phyloP scores from a whole-genome alignment of 2,888 invertebrate genomes.

The Platycheirus albimanus region DNA sequence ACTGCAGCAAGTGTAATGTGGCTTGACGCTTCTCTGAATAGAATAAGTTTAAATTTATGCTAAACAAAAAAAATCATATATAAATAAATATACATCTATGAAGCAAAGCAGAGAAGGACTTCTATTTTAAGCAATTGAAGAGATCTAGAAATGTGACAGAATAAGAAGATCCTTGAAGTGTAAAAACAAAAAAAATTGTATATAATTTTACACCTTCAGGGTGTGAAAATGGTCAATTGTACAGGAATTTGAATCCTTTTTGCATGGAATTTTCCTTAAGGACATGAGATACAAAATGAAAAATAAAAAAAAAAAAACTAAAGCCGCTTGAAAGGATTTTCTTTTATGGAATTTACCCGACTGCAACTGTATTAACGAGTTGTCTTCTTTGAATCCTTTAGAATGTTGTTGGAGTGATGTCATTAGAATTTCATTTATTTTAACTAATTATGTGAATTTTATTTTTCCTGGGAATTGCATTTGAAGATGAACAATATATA shows the following conservation, averaged over 20 bases:
- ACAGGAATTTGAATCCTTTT: slow-evolving; percentile 48
- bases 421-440: background rate
- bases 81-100: background rate
- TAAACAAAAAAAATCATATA: slow-evolving; percentile 15
- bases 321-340: slow-evolving; percentile 54
- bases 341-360: slow-evolving; percentile 37
- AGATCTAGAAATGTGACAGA: slow-evolving; percentile 23
- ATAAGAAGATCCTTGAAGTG: slow-evolving; percentile 45
- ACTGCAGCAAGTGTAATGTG: slow-evolving; percentile 46
- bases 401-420: background rate
- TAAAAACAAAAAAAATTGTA: background rate
- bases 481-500: too few relatives aligned
- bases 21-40: slow-evolving; percentile 60
- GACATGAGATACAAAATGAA: too few relatives aligned
- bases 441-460: background rate
- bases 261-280: slow-evolving; percentile 17
- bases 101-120: slow-evolving; percentile 11
- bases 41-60: slow-evolving; percentile 70
- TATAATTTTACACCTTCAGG: slow-evolving; percentile 57
- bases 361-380: slow-evolving; percentile 45
- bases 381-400: slow-evolving; percentile 27
- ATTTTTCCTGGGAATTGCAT: too few relatives aligned
- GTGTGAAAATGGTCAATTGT: slow-evolving; percentile 69
- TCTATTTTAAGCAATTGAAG: slow-evolving; percentile 61
- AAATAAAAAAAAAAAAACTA: too few relatives aligned